A percentile compares a stretch with the other conserved stretches of the same genome.
Conservation (phyloP, 1,140 invertebrate species). For the Bombus sylvicola region DNA sequence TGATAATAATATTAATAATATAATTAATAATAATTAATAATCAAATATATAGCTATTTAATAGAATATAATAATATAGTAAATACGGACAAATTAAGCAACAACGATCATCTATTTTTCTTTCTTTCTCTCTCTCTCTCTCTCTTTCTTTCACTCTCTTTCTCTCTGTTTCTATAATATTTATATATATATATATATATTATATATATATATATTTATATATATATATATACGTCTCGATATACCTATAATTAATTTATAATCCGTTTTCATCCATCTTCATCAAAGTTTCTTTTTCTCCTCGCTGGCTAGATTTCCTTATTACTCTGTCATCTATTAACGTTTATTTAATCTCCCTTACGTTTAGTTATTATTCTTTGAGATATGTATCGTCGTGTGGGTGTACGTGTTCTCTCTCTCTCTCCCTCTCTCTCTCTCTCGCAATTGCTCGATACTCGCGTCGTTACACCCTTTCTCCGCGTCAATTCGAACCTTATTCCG, state of each 20-base stretch:
- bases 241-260: slow-evolving; percentile 63
- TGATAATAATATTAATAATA: slow-evolving; percentile 62
- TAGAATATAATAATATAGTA: slow-evolving; percentile 82
- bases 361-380: slow-evolving; percentile 83
- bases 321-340: slow-evolving; percentile 64
- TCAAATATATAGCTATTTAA: slow-evolving; percentile 81
- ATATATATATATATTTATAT: slow-evolving; percentile 36
- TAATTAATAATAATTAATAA: slow-evolving; percentile 73
- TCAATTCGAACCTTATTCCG: background rate
- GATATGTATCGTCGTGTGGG: slow-evolving; percentile 83
- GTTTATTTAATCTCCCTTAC: slow-evolving; percentile 77
- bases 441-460: slow-evolving; percentile 43
- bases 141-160: background rate
- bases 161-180: slow-evolving; percentile 42
- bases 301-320: background rate
- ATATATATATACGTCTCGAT: slow-evolving; percentile 52
- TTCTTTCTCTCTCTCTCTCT: slow-evolving; percentile 4
- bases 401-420: slow-evolving; percentile 52
- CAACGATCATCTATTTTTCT: slow-evolving; percentile 77
- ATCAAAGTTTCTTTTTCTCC: slow-evolving; percentile 1
- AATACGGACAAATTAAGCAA: slow-evolving; percentile 83
- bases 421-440: slow-evolving; percentile 4
- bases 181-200: slow-evolving; percentile 33
- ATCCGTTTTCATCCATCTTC: slow-evolving; percentile 32
- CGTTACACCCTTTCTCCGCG: background rate